Evolutionary conservation across 2,888 invertebrate genomes (phyloP).

Genomic region (Parochlus steinenii): DNA sequence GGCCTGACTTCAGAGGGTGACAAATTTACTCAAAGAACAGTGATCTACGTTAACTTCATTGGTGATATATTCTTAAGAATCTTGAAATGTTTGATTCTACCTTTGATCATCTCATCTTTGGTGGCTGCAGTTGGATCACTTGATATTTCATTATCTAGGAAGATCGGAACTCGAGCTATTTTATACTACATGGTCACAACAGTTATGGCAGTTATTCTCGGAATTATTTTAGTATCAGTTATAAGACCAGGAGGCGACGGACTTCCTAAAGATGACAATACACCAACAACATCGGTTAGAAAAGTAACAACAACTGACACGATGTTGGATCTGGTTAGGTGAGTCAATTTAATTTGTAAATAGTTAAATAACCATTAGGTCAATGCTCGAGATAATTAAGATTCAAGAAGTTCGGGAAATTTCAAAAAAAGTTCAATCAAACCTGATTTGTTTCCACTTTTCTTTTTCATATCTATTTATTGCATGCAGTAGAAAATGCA

Average conservation of each 20-base stretch:
- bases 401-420: no score
- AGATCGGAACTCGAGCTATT: conserved; percentile 47
- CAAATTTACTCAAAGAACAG: conserved; percentile 37
- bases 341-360: background rate
- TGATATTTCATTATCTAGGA: conserved; percentile 47
- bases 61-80: conserved; percentile 57
- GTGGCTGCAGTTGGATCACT: conserved; percentile 53
- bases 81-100: conserved; percentile 56
- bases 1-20: conserved; percentile 12
- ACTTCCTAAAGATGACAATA: conserved; percentile 10
- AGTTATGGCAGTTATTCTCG: conserved; percentile 47
- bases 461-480: no score
- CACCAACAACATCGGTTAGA: conserved; percentile 20
- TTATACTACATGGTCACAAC: conserved; percentile 53
- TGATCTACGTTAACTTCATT: conserved; percentile 50
- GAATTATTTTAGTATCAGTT: conserved; percentile 49
- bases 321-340: conserved; percentile 44
- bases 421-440: no score
- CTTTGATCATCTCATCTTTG: conserved; percentile 47
- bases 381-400: no score
- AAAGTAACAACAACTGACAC: conserved; percentile 48
- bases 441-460: no score
- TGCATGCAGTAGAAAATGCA: no score
- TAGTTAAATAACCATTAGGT: background rate
- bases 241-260: conserved; percentile 42